phyloP scores from a whole-genome alignment of 2,113 vertebrate species.

The Tamias sibiricus region DNA sequence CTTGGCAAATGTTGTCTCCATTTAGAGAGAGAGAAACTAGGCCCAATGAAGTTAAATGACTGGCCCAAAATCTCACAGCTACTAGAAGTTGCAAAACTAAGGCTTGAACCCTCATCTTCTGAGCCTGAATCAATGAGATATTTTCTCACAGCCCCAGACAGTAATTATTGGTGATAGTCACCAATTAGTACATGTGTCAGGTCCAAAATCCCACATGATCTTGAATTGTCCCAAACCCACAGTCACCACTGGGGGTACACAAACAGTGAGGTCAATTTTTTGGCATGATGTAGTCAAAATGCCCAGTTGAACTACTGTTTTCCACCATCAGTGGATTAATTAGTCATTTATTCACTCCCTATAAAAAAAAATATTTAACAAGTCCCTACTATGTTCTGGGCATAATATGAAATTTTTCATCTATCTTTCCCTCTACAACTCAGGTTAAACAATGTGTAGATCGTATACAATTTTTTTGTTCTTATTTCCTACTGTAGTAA shows the following conservation, averaged over 20 bases:
- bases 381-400: not conserved
- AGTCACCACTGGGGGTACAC: not conserved
- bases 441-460: not conserved
- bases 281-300: not conserved
- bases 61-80: not conserved
- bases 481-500: not conserved
- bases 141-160: not conserved
- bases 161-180: not conserved
- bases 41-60: not conserved
- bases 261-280: not conserved
- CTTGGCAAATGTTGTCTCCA: not conserved
- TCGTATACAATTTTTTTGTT: not conserved
- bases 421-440: not conserved
- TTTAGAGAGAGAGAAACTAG: not conserved
- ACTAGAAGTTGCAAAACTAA: not conserved
- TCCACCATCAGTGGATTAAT: not conserved
- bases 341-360: not conserved
- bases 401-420: not conserved
- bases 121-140: not conserved
- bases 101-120: not conserved
- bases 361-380: conserved; percentile 5
- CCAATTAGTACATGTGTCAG: not conserved
- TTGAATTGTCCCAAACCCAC: not conserved
- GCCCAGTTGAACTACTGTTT: not conserved
- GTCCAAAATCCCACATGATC: conserved; percentile 25